These are phyloP conservation scores for Omphaloscelis lunosa DNA, from an alignment of 2,888 invertebrate species.

Conservation along the genomic window DNA sequence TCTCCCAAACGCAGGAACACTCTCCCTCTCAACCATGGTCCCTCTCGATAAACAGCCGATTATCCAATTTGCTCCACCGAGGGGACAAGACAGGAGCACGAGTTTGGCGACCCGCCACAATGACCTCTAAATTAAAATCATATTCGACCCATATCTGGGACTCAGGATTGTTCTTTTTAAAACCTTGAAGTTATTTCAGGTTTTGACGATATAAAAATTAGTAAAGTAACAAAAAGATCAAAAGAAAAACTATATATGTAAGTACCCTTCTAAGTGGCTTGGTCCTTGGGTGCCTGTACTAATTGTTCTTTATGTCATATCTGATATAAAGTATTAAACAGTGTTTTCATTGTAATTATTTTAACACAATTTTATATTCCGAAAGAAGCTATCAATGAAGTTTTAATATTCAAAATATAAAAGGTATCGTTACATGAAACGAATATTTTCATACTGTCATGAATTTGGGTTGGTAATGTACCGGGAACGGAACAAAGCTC, in stretches of 20 bases:
- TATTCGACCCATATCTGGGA: conserved; percentile 53
- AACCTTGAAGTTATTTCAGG: conserved; percentile 22
- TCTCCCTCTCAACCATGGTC: conserved; percentile 47
- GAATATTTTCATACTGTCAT: conserved; percentile 1
- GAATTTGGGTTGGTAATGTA: conserved; percentile 21
- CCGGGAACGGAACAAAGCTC: conserved; percentile 60
- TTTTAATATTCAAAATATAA: not conserved
- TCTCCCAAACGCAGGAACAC: conserved; percentile 28
- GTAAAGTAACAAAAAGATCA: not conserved
- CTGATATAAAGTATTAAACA: not conserved
- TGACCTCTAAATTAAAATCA: conserved; percentile 59
- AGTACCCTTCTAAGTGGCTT: not conserved
- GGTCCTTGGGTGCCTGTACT: no score
- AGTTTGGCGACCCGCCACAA: conserved; percentile 62
- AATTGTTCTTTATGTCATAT: not conserved
- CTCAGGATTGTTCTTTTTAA: conserved; percentile 41
- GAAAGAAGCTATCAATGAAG: not conserved
- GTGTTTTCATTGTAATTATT: no score
- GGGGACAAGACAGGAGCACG: conserved; percentile 57
- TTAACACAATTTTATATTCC: not conserved
- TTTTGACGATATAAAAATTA: not conserved
- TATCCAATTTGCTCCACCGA: conserved; percentile 63
- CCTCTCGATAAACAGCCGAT: conserved; percentile 60
- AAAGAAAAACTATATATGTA: not conserved
- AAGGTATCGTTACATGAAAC: not conserved